These are phyloP conservation scores for Thelaira solivaga DNA, from an alignment of 2,888 invertebrate genomes.

Conservation along the genomic window DNA sequence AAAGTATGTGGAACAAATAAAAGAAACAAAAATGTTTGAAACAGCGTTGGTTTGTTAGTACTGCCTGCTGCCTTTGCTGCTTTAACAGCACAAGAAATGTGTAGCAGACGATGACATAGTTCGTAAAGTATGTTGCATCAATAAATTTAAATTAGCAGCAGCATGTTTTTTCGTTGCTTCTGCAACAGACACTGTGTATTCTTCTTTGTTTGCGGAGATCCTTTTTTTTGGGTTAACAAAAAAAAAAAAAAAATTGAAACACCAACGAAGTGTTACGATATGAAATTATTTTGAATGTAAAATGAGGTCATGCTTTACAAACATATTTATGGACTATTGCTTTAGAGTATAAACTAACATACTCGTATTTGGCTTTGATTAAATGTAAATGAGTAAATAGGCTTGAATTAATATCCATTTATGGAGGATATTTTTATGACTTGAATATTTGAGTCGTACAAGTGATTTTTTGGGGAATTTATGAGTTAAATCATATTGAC, in stretches of 20 bases:
- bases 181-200: constrained; percentile 44
- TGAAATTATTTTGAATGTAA: constrained; percentile 46
- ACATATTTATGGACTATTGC: constrained; percentile 41
- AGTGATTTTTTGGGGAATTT: too few relatives aligned
- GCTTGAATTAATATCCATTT: constrained; percentile 2
- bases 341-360: not conserved
- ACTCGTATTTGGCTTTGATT: constrained; percentile 51
- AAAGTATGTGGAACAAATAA: not conserved
- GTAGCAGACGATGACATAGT: constrained; percentile 52
- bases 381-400: constrained; percentile 44
- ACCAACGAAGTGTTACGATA: constrained; percentile 26
- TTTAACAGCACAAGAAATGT: constrained; percentile 22
- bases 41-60: not conserved
- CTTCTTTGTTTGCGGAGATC: not conserved
- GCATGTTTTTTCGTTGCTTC: constrained; percentile 37
- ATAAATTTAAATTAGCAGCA: constrained; percentile 62
- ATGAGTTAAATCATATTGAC: too few relatives aligned
- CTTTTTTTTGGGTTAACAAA: not conserved
- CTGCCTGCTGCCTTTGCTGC: not conserved
- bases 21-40: constrained; percentile 10
- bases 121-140: constrained; percentile 60
- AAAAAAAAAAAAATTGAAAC: constrained; percentile 11
- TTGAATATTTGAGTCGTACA: too few relatives aligned
- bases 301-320: constrained; percentile 57
- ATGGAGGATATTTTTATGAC: not conserved